phyloP scores from a whole-genome alignment of 23 tunicate species.

The Aplidium turbinatum region DNA sequence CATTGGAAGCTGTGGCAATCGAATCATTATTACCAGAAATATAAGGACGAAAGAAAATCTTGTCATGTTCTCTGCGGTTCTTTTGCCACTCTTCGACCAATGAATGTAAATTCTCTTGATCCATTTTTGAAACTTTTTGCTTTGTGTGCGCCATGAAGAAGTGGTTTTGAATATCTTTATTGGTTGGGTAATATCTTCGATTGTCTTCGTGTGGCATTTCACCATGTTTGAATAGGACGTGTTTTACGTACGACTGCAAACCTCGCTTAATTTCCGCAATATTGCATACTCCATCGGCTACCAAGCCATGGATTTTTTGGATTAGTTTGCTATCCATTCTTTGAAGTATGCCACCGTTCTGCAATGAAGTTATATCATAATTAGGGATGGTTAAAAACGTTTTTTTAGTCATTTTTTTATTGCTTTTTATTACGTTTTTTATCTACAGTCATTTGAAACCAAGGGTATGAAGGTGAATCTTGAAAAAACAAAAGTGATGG shows the following conservation, averaged over 20 bases:
- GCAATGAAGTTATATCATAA: no score
- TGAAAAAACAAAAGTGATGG: no score
- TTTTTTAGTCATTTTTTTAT: no score
- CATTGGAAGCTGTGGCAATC: neutral
- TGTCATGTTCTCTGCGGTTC: neutral
- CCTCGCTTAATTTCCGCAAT: conserved; percentile 13
- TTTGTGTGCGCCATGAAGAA: conserved; percentile 1
- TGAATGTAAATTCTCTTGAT: conserved; percentile 15
- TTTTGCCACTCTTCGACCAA: conserved; percentile 25
- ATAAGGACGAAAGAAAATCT: conserved; percentile 30
- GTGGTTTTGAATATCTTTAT: conserved; percentile 28
- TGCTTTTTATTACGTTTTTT: no score
- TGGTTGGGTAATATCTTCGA: conserved; percentile 23
- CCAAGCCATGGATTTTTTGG: conserved; percentile 26
- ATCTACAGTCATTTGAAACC: no score
- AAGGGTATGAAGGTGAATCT: no score
- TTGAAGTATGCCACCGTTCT: neutral
- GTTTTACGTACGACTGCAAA: neutral
- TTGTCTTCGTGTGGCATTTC: conserved; percentile 2
- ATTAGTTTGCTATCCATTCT: conserved; percentile 14
- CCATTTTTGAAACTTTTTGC: conserved; percentile 16
- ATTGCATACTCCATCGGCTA: conserved; percentile 15
- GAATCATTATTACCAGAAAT: conserved; percentile 2
- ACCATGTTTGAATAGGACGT: conserved; percentile 11
- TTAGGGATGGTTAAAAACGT: no score